Base-by-base conservation (phyloP, 2,797 vertebrate genomes). In the Anguilla marmorata region DNA sequence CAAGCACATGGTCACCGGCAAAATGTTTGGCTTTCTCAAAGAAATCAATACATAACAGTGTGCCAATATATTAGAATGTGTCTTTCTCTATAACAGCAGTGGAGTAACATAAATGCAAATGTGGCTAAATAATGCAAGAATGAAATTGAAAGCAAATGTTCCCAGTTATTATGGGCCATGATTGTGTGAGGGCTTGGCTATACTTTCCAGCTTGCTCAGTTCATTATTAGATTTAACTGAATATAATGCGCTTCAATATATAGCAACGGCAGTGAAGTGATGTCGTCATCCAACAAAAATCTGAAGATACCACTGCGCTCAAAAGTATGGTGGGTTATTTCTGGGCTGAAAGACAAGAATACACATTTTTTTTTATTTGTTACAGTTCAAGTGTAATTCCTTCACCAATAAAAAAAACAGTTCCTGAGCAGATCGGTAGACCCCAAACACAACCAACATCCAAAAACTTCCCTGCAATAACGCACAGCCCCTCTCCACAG, bases 311-410 rank as follows among this genome's bases (percentile, higher is more conserved):
- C 94, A 93, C 93, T 94, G 93, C 90, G 93, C 93, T 96, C 96
- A 96, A 91, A 94, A 93, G 96, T 95, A 95, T 48, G 95, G 96
- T 87, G 94, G 95, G 89, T 96, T 93, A 94, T 93, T 92, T 93
- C 93, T 94, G 90, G 96, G 95, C 96, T 97, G 96, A 94, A 97
- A 97, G 91, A 97, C 93, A 97, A 96, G 89, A 96, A 96, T 92
- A 95, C 88, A 95, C 88, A 87, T 92, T 92, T 91, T 83, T 93
- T 92, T 90, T 79, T 41, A 92, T 89, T 92, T 90, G 76, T 84
- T 84, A 76, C 56, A n/a, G 54, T 84, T 24, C 54, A 54, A 0
- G 85, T 69, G 84, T 6, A 52, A 85, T 0, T 83, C 85, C 21
- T 86, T 86, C 87, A 85, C 30, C 76, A 21, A 69, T 89, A 69